Percentiles rank a stretch among this genome's conserved stretches.
These are phyloP conservation scores for Sycobia sp. DNA, from an alignment of 1,140 invertebrate genomes.

Conservation along the genomic window DNA sequence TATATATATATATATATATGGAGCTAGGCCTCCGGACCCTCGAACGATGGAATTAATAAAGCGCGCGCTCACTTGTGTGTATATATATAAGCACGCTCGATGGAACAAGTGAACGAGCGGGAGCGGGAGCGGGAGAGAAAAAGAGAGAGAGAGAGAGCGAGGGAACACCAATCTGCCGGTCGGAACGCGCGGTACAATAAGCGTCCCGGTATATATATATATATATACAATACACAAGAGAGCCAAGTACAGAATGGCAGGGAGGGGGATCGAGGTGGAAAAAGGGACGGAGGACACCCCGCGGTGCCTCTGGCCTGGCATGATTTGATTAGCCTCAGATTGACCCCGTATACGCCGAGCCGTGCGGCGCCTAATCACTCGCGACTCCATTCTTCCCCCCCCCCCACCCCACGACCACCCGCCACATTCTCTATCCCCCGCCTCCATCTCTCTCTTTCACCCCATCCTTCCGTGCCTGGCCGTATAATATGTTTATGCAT, in stretches of 20 bases:
- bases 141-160: too few species aligned
- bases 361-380: slow-evolving; percentile 57
- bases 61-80: too few species aligned
- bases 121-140: too few species aligned
- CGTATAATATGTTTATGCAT: too few species aligned
- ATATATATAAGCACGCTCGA: too few species aligned
- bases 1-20: too few species aligned
- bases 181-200: too few species aligned
- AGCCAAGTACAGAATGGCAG: slow-evolving; percentile 24
- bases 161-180: slow-evolving; percentile 53
- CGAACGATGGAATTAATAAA: slow-evolving; percentile 61
- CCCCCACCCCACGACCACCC: background rate
- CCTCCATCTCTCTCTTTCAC: background rate
- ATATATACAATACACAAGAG: too few species aligned
- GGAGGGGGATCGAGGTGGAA: slow-evolving; percentile 27
- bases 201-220: too few species aligned
- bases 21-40: too few species aligned
- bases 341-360: slow-evolving; percentile 52
- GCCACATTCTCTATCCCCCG: slow-evolving; percentile 24
- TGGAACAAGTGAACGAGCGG: slow-evolving; percentile 47
- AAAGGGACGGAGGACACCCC: slow-evolving; percentile 40
- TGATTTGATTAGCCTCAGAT: slow-evolving; percentile 65
- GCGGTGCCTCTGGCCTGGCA: slow-evolving; percentile 44
- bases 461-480: too few species aligned
- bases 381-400: slow-evolving; percentile 37